Percentiles rank a stretch among this genome's conserved stretches.
Conservation (phyloP, 53 echinoderm and acorn worm species). For the Echinarachnius parma region DNA sequence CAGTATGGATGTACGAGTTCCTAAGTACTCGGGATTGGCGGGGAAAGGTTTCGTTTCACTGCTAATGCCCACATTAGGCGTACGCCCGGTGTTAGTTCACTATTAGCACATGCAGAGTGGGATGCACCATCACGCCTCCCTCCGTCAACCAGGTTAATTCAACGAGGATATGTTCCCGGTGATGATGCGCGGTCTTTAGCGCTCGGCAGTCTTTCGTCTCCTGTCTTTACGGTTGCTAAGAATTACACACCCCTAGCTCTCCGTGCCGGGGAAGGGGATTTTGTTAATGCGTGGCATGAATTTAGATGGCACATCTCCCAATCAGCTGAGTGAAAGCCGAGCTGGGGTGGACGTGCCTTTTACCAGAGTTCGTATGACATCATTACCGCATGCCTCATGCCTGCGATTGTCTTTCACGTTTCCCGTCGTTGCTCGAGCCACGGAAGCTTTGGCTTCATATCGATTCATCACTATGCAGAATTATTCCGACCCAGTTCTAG, state of each 20-base stretch:
- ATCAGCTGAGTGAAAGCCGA: constrained; percentile 7
- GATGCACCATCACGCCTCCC: constrained; percentile 45
- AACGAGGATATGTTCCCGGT: too few species aligned
- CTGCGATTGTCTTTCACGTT: too few species aligned
- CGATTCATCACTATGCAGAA: too few species aligned
- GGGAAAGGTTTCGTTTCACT: constrained; percentile 23
- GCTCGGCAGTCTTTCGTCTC: too few species aligned
- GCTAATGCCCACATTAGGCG: constrained; percentile 40
- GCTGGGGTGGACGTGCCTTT: constrained; percentile 31
- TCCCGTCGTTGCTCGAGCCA: too few species aligned
- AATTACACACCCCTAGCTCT: too few species aligned
- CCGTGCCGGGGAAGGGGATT: too few species aligned
- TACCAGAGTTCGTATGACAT: constrained; percentile 19
- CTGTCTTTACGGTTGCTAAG: too few species aligned
- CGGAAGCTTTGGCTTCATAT: too few species aligned
- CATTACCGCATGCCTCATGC: too few species aligned
- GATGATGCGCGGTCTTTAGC: too few species aligned
- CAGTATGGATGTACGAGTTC: constrained; percentile 45
- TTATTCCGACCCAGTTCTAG: too few species aligned
- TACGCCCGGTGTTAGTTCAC: constrained; percentile 38
- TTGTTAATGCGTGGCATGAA: background rate
- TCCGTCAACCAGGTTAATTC: constrained; percentile 52
- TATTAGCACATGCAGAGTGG: constrained; percentile 41
- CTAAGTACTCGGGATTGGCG: constrained; percentile 50
- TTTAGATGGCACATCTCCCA: background rate